Conservation (phyloP, 1,140 invertebrate genomes). For the Sarcophaga peregrina region DNA sequence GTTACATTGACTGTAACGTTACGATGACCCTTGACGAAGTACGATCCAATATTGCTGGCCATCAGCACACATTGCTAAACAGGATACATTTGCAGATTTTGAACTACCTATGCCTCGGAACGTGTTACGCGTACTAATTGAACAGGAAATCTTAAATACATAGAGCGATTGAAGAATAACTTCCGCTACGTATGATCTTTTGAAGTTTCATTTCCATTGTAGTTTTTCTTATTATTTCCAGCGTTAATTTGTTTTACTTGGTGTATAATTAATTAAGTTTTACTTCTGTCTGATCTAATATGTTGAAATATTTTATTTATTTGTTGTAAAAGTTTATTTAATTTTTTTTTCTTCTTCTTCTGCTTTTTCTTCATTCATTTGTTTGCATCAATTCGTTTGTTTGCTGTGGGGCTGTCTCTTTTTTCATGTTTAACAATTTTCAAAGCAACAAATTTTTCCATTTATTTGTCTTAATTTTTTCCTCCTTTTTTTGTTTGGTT, state of each 20-base stretch:
- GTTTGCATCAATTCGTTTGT: background rate
- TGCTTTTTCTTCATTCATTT: background rate
- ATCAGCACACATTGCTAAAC: too few species aligned
- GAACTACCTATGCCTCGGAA: too few species aligned
- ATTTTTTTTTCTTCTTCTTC: background rate
- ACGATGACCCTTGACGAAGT: too few species aligned
- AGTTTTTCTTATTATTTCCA: background rate
- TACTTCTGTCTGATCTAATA: background rate
- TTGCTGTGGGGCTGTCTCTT: background rate
- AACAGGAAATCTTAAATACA: too few species aligned
- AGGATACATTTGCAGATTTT: too few species aligned
- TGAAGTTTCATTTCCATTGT: background rate
- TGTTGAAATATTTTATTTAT: too few species aligned
- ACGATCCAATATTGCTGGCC: too few species aligned
- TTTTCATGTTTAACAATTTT: constrained; percentile 11
- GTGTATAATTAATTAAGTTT: background rate
- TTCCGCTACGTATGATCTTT: background rate
- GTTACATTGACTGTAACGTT: too few species aligned
- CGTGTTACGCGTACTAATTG: too few species aligned
- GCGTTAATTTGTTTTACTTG: background rate
- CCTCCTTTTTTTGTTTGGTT: too few species aligned
- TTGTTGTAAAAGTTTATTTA: constrained; percentile 16
- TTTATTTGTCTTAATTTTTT: background rate
- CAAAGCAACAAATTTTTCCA: constrained; percentile 1
- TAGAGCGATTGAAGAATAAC: too few species aligned